Conservation (phyloP, 2,888 invertebrate genomes). For the Chromoteleia sp. region DNA sequence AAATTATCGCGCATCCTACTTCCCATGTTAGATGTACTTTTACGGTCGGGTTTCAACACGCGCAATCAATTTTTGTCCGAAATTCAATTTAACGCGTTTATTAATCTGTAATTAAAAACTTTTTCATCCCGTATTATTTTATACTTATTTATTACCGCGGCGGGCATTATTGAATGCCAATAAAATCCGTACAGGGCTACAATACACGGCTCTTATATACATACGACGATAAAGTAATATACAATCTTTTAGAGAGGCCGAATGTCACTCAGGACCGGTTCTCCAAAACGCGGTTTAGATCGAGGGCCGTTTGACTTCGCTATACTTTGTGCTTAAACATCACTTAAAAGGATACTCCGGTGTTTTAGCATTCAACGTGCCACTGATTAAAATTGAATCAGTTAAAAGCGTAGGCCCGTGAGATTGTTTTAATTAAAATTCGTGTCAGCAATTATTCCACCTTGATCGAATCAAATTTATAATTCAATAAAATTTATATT, state of each 20-base stretch:
- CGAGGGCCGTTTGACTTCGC: slow-evolving; percentile 51
- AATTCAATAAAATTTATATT: slow-evolving; percentile 35
- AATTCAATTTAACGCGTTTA: slow-evolving; percentile 34
- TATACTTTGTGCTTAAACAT: slow-evolving; percentile 60
- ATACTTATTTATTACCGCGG: slow-evolving; percentile 40
- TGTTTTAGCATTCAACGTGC: slow-evolving; percentile 54
- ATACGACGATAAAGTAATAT: slow-evolving; percentile 46
- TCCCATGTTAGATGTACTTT: background rate
- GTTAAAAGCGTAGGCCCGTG: slow-evolving; percentile 26
- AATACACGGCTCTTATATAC: slow-evolving; percentile 29
- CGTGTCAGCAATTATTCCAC: slow-evolving; percentile 52
- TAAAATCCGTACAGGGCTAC: slow-evolving; percentile 35
- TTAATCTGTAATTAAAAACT: slow-evolving; percentile 47
- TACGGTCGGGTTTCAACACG: slow-evolving; percentile 11
- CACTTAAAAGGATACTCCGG: slow-evolving; percentile 56
- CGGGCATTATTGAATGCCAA: slow-evolving; percentile 38
- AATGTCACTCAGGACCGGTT: slow-evolving; percentile 70
- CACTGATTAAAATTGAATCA: slow-evolving; percentile 60
- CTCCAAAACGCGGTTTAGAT: slow-evolving; percentile 61
- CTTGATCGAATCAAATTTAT: slow-evolving; percentile 45
- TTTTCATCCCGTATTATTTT: slow-evolving; percentile 37
- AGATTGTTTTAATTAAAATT: slow-evolving; percentile 55
- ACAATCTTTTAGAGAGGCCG: slow-evolving; percentile 57
- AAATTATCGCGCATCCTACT: slow-evolving; percentile 30
- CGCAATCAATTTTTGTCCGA: slow-evolving; percentile 33